Evolutionary conservation across 2,113 vertebrate species (phyloP).

Genomic region (Rhinichthys klamathensis): DNA sequence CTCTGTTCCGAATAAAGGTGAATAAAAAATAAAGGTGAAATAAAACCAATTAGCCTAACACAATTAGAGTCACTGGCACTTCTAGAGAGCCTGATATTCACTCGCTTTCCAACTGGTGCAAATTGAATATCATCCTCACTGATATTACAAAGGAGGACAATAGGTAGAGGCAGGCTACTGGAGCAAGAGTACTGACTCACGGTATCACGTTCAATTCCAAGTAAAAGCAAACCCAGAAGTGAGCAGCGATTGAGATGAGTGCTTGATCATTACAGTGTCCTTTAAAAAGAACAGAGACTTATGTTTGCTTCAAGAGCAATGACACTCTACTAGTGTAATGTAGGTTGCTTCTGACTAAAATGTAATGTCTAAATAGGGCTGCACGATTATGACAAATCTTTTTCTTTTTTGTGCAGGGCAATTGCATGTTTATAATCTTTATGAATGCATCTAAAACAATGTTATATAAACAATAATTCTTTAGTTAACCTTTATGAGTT

Average conservation of each 20-base stretch:
- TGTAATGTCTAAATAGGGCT: neutral
- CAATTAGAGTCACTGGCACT: neutral
- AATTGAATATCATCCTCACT: neutral
- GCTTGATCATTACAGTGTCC: neutral
- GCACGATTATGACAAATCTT: neutral
- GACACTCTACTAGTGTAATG: neutral
- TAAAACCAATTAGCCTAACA: neutral
- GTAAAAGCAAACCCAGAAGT: neutral
- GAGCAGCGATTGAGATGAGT: neutral
- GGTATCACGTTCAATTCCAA: neutral
- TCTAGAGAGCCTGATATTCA: neutral
- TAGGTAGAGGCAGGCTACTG: neutral
- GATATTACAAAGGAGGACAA: neutral
- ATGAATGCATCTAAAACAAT: too few species aligned
- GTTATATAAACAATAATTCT: too few species aligned
- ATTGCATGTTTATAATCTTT: neutral
- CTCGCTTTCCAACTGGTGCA: neutral
- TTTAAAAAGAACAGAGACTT: neutral
- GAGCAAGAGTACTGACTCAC: neutral
- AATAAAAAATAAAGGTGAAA: neutral
- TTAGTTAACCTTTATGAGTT: too few species aligned
- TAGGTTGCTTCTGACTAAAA: neutral
- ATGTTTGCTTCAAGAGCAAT: neutral
- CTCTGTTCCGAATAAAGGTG: neutral
- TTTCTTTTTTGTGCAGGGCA: neutral